A percentile compares a stretch with the other conserved stretches of the same genome.
Conservation (phyloP, 2,888 invertebrate species). For the Drosophila multiciliata region DNA sequence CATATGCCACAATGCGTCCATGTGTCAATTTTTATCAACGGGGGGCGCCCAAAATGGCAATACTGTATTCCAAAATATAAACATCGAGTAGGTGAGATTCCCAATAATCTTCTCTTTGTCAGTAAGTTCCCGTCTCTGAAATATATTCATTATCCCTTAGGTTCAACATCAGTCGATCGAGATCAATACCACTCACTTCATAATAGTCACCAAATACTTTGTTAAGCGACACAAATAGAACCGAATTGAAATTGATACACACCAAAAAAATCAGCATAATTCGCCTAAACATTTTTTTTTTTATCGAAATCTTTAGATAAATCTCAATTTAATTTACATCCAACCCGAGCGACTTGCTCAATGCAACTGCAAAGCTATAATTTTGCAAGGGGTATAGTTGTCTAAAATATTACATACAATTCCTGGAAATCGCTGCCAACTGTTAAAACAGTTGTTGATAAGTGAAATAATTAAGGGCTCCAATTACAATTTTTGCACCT, state of each 20-base stretch:
- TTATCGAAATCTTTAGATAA: neutral
- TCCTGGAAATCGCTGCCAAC: no score
- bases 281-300: constrained; percentile 18
- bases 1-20: neutral
- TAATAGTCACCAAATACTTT: neutral
- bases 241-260: neutral
- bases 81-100: constrained; percentile 35
- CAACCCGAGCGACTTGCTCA: neutral
- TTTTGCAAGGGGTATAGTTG: neutral
- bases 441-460: neutral
- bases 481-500: neutral
- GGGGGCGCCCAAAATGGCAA: constrained; percentile 9
- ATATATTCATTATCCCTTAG: neutral
- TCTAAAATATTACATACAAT: neutral
- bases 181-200: constrained; percentile 13
- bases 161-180: neutral
- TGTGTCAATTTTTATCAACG: constrained; percentile 12
- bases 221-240: neutral
- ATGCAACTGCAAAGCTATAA: neutral
- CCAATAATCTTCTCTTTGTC: constrained; percentile 38
- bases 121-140: constrained; percentile 17
- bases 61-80: constrained; percentile 10
- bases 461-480: neutral
- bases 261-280: constrained; percentile 8
- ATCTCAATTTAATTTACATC: neutral